phyloP scores from a whole-genome alignment of 2,797 vertebrate genomes.

The Ispidina lecontei region DNA sequence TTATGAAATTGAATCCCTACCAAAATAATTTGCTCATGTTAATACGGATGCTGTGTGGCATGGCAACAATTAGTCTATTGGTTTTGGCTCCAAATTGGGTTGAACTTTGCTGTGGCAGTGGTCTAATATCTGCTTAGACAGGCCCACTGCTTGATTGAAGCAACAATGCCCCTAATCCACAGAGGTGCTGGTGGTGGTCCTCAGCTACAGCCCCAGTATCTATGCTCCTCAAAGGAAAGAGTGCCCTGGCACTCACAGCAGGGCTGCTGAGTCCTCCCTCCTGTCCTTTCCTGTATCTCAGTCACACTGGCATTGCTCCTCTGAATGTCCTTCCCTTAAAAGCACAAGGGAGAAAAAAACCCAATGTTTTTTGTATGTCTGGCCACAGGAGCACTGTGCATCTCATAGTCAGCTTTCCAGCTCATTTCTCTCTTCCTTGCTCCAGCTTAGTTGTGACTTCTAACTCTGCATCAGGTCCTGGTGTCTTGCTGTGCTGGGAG shows the following conservation, averaged over 20 bases:
- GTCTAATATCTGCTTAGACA: not conserved
- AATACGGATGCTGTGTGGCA: slow-evolving; percentile 17
- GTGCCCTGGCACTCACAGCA: accelerated
- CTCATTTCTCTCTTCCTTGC: not conserved
- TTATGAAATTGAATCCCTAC: slow-evolving; percentile 76
- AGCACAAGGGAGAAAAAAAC: not conserved
- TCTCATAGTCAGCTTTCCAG: not conserved
- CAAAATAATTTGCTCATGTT: slow-evolving; percentile 62
- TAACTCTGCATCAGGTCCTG: not conserved
- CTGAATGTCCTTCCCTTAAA: not conserved
- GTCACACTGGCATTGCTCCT: not conserved
- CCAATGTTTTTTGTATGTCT: not conserved
- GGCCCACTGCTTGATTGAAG: not conserved
- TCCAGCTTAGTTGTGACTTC: not conserved
- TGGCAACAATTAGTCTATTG: not conserved
- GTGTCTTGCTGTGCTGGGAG: not conserved
- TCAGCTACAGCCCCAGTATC: not conserved
- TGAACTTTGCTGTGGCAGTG: not conserved
- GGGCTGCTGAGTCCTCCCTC: not conserved
- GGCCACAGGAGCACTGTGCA: not conserved
- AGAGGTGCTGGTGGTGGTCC: not conserved
- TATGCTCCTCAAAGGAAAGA: not conserved
- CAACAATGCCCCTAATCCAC: not conserved
- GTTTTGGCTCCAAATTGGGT: slow-evolving; percentile 17
- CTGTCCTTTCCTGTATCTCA: not conserved